Conservation (phyloP, 1,140 invertebrate species). For the Anadara kagoshimensis region DNA sequence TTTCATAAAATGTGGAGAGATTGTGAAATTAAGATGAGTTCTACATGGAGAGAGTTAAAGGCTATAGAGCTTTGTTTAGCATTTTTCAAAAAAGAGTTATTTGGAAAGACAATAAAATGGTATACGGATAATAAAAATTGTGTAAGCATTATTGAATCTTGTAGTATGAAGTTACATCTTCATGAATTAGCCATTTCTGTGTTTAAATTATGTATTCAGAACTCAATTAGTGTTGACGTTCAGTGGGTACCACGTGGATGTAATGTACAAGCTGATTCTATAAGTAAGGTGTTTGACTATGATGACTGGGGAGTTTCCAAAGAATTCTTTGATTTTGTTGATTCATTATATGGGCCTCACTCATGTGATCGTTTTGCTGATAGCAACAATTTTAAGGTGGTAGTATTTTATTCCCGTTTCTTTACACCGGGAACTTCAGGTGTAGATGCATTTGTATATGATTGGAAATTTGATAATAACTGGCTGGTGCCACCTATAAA, state of each 20-base stretch:
- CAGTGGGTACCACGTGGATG: too few relatives aligned
- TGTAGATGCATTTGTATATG: not conserved
- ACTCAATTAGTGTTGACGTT: too few relatives aligned
- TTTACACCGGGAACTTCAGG: conserved; percentile 5
- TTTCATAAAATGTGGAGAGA: conserved; percentile 22
- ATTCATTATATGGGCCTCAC: too few relatives aligned
- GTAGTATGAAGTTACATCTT: conserved; percentile 24
- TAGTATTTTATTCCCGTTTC: conserved; percentile 19
- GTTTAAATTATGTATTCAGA: too few relatives aligned
- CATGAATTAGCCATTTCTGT: conserved; percentile 23
- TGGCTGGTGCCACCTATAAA: too few relatives aligned
- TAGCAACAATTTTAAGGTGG: conserved; percentile 16
- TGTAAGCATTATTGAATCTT: conserved; percentile 10
- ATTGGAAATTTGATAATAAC: conserved; percentile 10
- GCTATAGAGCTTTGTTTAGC: conserved; percentile 24
- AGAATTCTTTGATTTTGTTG: too few relatives aligned
- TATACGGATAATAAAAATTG: conserved; percentile 31
- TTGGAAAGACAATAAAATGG: conserved; percentile 12
- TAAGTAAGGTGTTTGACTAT: too few relatives aligned
- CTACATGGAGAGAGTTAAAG: conserved; percentile 15
- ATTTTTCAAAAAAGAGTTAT: too few relatives aligned
- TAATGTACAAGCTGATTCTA: too few relatives aligned
- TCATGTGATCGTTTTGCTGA: conserved; percentile 31
- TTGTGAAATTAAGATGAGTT: not conserved
- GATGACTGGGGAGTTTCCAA: too few relatives aligned